Evolutionary conservation across 2,797 vertebrate genomes (phyloP).

Genomic region (Notolabrus celidotus): DNA sequence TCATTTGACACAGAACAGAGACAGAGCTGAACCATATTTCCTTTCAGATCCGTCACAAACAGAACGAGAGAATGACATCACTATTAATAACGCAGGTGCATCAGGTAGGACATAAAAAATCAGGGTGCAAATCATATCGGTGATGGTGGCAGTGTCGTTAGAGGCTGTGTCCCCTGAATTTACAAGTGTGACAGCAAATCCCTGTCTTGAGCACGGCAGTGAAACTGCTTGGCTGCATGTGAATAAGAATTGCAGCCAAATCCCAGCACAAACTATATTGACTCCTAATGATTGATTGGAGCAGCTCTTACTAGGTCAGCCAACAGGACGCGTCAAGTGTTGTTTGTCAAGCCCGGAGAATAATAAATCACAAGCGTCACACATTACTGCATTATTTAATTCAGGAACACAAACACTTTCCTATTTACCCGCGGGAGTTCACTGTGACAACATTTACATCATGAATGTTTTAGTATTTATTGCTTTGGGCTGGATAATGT

Average conservation of each 20-base stretch:
- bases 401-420: background rate
- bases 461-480: constrained; percentile 17
- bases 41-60: background rate
- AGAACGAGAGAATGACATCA: constrained; percentile 9
- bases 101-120: constrained; percentile 16
- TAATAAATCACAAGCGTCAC: constrained; percentile 23
- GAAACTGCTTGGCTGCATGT: background rate
- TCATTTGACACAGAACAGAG: constrained; percentile 4
- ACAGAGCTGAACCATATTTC: background rate
- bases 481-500: background rate
- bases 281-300: constrained; percentile 27
- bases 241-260: constrained; percentile 5
- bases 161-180: constrained; percentile 15
- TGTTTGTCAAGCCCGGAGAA: constrained; percentile 4
- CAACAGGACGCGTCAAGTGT: background rate
- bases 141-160: background rate
- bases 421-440: background rate
- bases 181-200: constrained; percentile 8
- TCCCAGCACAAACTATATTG: constrained; percentile 15
- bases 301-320: constrained; percentile 4
- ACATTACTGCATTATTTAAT: background rate
- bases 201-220: background rate
- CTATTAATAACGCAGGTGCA: constrained; percentile 25
- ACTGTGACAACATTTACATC: background rate
- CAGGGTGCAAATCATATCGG: constrained; percentile 20